phyloP scores from a whole-genome alignment of 2,113 vertebrate species.

The Turdus rufiventris region DNA sequence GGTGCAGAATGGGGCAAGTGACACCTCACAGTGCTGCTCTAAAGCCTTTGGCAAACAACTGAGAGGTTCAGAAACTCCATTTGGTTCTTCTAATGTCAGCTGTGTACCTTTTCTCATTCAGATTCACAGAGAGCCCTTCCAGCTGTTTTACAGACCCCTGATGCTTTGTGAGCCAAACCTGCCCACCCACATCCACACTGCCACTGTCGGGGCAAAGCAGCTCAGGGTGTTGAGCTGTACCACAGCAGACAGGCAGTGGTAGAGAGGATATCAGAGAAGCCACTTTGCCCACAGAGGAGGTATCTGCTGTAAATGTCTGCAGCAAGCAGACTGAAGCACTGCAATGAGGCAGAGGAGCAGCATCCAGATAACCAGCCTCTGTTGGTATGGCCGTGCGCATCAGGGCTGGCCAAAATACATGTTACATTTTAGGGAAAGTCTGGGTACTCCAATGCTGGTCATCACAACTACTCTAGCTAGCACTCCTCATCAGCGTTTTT shows the following conservation, averaged over 20 bases:
- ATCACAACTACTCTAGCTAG: background rate
- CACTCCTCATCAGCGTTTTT: background rate
- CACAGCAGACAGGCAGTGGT: background rate
- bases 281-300: background rate
- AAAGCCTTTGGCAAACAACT: background rate
- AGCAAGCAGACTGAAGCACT: background rate
- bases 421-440: background rate
- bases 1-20: background rate
- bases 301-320: background rate
- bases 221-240: background rate
- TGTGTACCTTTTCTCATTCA: slow-evolving; percentile 24
- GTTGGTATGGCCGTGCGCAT: background rate
- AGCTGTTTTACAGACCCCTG: background rate
- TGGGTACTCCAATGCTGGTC: rapidly evolving
- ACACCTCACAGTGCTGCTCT: background rate
- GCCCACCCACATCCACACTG: background rate
- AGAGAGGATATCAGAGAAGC: background rate
- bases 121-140: background rate
- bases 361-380: background rate
- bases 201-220: rapidly evolving
- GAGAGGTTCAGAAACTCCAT: background rate
- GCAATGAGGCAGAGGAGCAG: background rate
- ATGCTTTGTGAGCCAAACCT: background rate
- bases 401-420: background rate
- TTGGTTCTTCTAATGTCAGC: background rate